Percentiles rank a stretch among this genome's conserved stretches.
Evolutionary conservation across 2,888 invertebrate species (phyloP).

Genomic region (Gasteruption jaculator): DNA sequence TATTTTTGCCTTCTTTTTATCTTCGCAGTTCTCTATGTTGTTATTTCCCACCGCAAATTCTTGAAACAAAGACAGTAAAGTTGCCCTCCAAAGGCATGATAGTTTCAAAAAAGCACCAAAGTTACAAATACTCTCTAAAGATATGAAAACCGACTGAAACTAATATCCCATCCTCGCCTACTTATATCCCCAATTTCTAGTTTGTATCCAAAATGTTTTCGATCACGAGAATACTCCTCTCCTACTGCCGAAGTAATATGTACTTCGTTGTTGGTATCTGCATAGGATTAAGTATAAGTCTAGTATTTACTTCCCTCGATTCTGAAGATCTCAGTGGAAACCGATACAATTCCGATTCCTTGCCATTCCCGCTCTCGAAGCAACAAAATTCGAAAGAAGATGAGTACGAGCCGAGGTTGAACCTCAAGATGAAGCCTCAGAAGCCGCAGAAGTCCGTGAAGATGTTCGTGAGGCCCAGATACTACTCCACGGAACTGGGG

Average conservation of each 20-base stretch:
- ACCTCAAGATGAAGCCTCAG: conserved; percentile 51
- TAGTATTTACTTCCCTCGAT: conserved; percentile 55
- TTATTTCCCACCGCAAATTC: no score
- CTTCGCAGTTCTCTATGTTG: no score
- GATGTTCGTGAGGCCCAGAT: conserved; percentile 77
- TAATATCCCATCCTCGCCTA: no score
- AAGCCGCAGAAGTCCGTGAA: conserved; percentile 54
- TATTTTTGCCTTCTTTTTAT: no score
- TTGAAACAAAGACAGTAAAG: no score
- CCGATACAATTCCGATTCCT: no score
- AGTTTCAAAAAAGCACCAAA: no score
- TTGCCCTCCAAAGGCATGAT: no score
- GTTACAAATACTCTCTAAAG: no score
- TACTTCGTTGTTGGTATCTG: conserved; percentile 58
- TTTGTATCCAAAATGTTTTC: conserved; percentile 32
- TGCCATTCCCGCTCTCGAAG: conserved; percentile 23
- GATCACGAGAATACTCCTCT: conserved; percentile 37
- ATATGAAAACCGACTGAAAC: no score
- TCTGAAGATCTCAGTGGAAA: conserved; percentile 41
- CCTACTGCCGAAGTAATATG: conserved; percentile 53
- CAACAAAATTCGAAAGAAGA: conserved; percentile 28
- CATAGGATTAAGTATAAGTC: conserved; percentile 57
- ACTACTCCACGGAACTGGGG: conserved; percentile 92
- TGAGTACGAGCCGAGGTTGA: conserved; percentile 53
- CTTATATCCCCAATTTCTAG: no score